Evolutionary conservation across 1,140 invertebrate species (phyloP), one percentile per base, ranked within the genome.

Genomic region (Lepidotrigona ventralis): DNA sequence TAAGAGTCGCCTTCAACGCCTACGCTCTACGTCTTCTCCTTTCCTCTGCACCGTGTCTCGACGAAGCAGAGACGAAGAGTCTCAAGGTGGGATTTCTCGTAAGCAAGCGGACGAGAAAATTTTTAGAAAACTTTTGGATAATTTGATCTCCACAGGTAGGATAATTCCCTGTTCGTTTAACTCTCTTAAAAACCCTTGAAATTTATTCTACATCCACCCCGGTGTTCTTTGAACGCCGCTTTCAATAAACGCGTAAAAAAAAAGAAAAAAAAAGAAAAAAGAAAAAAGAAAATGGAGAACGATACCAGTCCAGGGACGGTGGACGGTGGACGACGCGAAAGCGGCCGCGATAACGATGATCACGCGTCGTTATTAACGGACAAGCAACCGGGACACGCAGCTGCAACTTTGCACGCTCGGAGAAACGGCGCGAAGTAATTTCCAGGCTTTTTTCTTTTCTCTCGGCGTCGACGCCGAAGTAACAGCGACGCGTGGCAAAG

Each of bases 1-100:
- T 39, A 23, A 51, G 53, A 83, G 68, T 76, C 63, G 58, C 72
- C 80, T 58, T 51, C 69, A 54, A 68, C 73, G 80, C 80, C 73
- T 69, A 82, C 80, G 53, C 73, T 19, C 80, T 33, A 39, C 60
- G n/a, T 69, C 64, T 69, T 69, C 80, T 11, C 23, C 33, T 33
- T 12, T 74, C 26, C 5, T 74, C 19, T 8, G n/a, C 63, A 63
- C 63, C 39, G 39, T n/a, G 11, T 63, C 12, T 15, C 17, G 15
- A 33, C 23, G n/a, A 46, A 33, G 68, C 19, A 51, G 39, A 21
- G n/a, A 51, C 74, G 17, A 46, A 39, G 29, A 63, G 60, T 26
- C n/a, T 63, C 39, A 6, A 46, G 39, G 39, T 46, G 39, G 39
- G 39, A 46, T 46, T 46, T 46, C 39, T 46, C 8, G 39, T 46